Evolutionary conservation across 2,797 vertebrate genomes (phyloP).

Genomic region (Brotula barbata): DNA sequence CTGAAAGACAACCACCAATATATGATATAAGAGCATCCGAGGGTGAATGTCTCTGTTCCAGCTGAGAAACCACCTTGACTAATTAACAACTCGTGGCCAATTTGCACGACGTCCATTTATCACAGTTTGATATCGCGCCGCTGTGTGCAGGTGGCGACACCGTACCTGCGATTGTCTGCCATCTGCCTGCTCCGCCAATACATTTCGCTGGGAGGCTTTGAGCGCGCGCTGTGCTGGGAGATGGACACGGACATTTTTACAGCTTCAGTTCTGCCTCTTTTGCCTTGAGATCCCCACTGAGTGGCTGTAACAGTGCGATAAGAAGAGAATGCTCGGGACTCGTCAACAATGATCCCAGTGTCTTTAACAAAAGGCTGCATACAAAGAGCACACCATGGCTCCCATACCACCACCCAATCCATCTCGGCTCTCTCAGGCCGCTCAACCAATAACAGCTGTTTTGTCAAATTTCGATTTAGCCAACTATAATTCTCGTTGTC

Average conservation of each 20-base stretch:
- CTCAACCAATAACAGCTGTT: slow-evolving; percentile 67
- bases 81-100: slow-evolving; percentile 12
- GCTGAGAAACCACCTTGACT: slow-evolving; percentile 7
- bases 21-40: neutral
- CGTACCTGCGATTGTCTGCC: slow-evolving; percentile 32
- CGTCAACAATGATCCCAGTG: slow-evolving; percentile 65
- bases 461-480: slow-evolving; percentile 67
- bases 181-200: slow-evolving; percentile 28
- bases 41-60: neutral
- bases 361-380: slow-evolving; percentile 58
- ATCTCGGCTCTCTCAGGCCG: slow-evolving; percentile 49
- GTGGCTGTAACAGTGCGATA: slow-evolving; percentile 52
- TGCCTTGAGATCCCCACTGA: slow-evolving; percentile 41
- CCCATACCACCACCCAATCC: slow-evolving; percentile 40
- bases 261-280: slow-evolving; percentile 39
- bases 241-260: slow-evolving; percentile 32
- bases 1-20: neutral
- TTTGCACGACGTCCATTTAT: slow-evolving; percentile 34
- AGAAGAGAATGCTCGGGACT: slow-evolving; percentile 51
- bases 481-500: slow-evolving; percentile 59
- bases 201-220: slow-evolving; percentile 30
- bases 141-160: slow-evolving; percentile 31
- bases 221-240: slow-evolving; percentile 24
- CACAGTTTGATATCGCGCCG: slow-evolving; percentile 21
- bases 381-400: slow-evolving; percentile 32